These are phyloP conservation scores for Orchesellides sinensis DNA, from an alignment of 2,888 invertebrate species.

Conservation along the genomic window DNA sequence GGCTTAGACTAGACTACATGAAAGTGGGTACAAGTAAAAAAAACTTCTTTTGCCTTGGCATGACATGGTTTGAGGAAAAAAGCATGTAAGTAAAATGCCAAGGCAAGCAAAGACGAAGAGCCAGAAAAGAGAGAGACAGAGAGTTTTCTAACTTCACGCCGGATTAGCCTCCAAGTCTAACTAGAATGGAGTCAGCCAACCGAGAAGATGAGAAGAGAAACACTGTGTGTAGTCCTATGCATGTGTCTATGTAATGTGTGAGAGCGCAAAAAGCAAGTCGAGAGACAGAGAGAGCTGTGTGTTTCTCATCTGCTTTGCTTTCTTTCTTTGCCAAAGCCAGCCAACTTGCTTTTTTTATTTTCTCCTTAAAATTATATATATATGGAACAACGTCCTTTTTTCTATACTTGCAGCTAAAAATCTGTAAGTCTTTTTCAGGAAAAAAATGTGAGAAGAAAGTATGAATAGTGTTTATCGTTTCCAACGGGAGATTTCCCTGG, in stretches of 20 bases:
- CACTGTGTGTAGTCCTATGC: slow-evolving; percentile 67
- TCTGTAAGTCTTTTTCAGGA: background rate
- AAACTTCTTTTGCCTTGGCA: slow-evolving; percentile 23
- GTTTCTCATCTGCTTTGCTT: slow-evolving; percentile 51
- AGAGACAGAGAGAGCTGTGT: no score
- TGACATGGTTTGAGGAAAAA: background rate
- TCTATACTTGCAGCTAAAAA: background rate
- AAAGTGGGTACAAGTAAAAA: no score
- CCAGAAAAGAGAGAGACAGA: slow-evolving; percentile 52
- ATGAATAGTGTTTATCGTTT: no score
- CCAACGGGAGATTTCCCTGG: no score
- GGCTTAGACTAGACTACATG: slow-evolving; percentile 44
- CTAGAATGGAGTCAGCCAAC: slow-evolving; percentile 74
- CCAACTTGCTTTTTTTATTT: slow-evolving; percentile 38
- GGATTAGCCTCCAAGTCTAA: slow-evolving; percentile 75
- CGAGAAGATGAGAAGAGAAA: slow-evolving; percentile 75
- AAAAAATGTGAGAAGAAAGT: slow-evolving; percentile 1
- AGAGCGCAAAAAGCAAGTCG: slow-evolving; percentile 64
- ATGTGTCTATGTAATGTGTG: no score
- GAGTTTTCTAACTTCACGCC: slow-evolving; percentile 75
- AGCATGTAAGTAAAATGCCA: slow-evolving; percentile 39
- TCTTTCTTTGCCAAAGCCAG: no score
- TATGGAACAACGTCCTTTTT: background rate
- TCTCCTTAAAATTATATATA: no score
- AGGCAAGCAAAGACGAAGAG: slow-evolving; percentile 47